A percentile compares a stretch with the other conserved stretches of the same genome.
Conservation (phyloP, 2,113 vertebrate genomes). For the Lophotis ruficrista region DNA sequence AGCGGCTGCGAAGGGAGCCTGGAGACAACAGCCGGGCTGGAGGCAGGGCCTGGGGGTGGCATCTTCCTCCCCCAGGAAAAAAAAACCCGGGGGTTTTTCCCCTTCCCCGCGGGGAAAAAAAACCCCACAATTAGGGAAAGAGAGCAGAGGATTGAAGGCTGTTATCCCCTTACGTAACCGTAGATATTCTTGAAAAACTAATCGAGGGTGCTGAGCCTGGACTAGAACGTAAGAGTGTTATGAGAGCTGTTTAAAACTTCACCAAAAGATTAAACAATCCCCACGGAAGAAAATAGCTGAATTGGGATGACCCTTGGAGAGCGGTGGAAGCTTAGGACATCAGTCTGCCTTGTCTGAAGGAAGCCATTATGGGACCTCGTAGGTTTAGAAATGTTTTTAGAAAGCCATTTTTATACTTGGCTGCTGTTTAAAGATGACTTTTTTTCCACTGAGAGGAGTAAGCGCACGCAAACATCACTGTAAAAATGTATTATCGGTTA, state of each 20-base stretch:
- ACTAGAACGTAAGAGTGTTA: neutral
- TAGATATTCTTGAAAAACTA: neutral
- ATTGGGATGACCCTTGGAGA: neutral
- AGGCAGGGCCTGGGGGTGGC: neutral
- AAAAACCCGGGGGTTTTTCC: no score
- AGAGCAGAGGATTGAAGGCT: neutral
- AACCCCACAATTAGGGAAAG: neutral
- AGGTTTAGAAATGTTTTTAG: neutral
- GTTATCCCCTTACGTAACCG: neutral
- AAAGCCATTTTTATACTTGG: neutral
- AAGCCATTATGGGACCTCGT: rapidly evolving
- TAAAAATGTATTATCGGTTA: neutral
- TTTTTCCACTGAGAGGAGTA: neutral
- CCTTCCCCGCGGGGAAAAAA: rapidly evolving
- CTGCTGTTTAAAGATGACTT: rapidly evolving
- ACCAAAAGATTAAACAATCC: neutral
- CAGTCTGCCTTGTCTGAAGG: rapidly evolving
- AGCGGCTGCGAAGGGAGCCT: neutral
- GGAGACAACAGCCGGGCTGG: neutral
- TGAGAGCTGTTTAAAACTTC: neutral
- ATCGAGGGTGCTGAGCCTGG: neutral
- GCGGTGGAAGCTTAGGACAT: neutral
- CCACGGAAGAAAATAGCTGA: neutral
- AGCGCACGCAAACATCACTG: neutral
- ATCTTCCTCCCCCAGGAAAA: rapidly evolving